These are phyloP conservation scores for Ernsta delagoae DNA, from an alignment of 2,888 invertebrate genomes.

Conservation along the genomic window DNA sequence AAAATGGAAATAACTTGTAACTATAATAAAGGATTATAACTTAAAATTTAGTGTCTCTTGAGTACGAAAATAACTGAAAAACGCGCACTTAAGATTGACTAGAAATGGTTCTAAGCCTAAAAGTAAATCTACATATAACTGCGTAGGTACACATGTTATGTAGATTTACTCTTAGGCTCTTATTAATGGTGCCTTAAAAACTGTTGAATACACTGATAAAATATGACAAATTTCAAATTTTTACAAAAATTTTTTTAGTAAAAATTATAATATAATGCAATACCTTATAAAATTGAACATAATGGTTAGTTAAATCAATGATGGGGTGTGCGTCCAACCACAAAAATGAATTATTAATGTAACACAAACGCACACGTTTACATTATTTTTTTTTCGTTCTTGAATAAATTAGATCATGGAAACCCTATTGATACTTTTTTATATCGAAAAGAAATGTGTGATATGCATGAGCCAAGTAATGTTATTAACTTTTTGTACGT, in stretches of 20 bases:
- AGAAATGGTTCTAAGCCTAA: too few species aligned
- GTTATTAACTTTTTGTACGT: background rate
- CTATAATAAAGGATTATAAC: too few species aligned
- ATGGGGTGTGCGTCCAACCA: slow-evolving; percentile 11
- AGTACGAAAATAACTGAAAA: too few species aligned
- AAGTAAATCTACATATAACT: too few species aligned
- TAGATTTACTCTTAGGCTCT: too few species aligned
- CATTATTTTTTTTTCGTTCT: slow-evolving; percentile 7
- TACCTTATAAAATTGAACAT: background rate
- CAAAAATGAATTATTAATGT: slow-evolving; percentile 23
- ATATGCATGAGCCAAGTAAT: background rate
- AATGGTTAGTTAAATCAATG: slow-evolving; percentile 15
- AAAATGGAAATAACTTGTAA: too few species aligned
- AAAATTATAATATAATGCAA: background rate
- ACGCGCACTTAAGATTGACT: too few species aligned
- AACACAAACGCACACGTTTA: slow-evolving; percentile 25
- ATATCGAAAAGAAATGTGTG: background rate
- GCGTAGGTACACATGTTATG: too few species aligned
- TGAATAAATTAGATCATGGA: slow-evolving; percentile 6
- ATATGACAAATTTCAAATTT: background rate
- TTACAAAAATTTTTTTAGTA: slow-evolving; percentile 4
- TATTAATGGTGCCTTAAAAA: too few species aligned
- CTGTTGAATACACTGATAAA: too few species aligned
- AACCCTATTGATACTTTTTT: background rate
- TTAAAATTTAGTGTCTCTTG: too few species aligned